Evolutionary conservation across 2,888 invertebrate genomes (phyloP).

Genomic region (Drosophila recens): DNA sequence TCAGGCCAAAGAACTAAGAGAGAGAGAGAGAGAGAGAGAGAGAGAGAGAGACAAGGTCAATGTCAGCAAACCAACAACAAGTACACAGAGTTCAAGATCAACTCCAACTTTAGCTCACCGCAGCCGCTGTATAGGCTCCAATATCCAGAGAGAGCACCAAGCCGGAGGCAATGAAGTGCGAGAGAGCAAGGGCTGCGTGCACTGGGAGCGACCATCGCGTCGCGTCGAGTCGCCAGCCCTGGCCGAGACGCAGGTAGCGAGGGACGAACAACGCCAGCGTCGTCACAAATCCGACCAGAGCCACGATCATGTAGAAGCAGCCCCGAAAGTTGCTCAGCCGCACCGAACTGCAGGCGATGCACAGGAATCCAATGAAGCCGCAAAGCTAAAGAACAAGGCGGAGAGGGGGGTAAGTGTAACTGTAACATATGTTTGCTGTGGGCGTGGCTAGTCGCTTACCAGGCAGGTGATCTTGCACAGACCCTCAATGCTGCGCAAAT

Average conservation of each 20-base stretch:
- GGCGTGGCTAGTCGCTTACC: constrained; percentile 53
- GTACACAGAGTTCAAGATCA: neutral
- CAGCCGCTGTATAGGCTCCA: constrained; percentile 61
- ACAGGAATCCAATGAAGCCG: constrained; percentile 75
- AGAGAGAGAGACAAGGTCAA: constrained; percentile 3
- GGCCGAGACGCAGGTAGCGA: constrained; percentile 68
- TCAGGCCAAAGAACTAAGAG: constrained; percentile 64
- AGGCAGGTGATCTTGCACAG: constrained; percentile 64
- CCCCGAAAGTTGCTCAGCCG: constrained; percentile 78
- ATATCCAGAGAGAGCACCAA: constrained; percentile 63
- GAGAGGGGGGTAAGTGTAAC: neutral
- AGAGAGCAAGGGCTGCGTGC: constrained; percentile 54
- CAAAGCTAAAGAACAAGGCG: constrained; percentile 44
- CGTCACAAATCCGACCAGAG: constrained; percentile 54
- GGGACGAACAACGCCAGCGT: constrained; percentile 57
- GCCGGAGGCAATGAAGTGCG: constrained; percentile 67
- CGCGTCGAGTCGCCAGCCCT: constrained; percentile 59
- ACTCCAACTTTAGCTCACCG: constrained; percentile 51
- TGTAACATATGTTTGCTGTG: neutral
- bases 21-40: neutral
- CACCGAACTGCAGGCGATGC: constrained; percentile 75
- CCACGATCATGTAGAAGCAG: constrained; percentile 66
- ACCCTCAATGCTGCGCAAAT: constrained; percentile 70
- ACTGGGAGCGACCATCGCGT: constrained; percentile 58
- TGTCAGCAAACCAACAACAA: neutral